phyloP scores from a whole-genome alignment of 1,140 invertebrate genomes.

The Physella acuta region DNA sequence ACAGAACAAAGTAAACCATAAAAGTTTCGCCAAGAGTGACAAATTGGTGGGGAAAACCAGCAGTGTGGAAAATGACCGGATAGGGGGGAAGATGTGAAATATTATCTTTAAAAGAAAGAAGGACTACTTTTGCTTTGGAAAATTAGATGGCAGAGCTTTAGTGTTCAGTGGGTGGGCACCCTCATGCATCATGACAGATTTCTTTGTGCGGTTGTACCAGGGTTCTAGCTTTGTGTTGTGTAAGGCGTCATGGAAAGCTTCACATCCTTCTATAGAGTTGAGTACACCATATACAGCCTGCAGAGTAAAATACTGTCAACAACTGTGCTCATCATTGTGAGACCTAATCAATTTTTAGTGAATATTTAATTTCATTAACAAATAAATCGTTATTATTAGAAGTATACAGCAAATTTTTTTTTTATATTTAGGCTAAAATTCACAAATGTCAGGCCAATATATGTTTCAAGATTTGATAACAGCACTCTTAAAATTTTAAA shows the following conservation, averaged over 20 bases:
- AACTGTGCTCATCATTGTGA: neutral
- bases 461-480: neutral
- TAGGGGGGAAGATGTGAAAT: too few relatives aligned
- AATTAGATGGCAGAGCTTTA: conserved; percentile 10
- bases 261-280: conserved; percentile 92
- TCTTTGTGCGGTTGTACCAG: conserved; percentile 64
- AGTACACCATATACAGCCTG: conserved; percentile 87
- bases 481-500: neutral
- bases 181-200: conserved; percentile 49
- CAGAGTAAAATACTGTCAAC: too few relatives aligned
- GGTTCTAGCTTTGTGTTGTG: conserved; percentile 70
- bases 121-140: neutral
- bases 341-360: too few relatives aligned
- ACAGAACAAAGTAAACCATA: too few relatives aligned
- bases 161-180: conserved; percentile 35
- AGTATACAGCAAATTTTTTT: neutral
- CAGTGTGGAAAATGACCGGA: too few relatives aligned
- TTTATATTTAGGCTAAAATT: neutral
- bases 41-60: too few relatives aligned
- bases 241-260: conserved; percentile 83
- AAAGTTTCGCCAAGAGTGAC: too few relatives aligned
- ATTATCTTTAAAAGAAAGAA: neutral
- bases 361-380: neutral
- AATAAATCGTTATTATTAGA: neutral
- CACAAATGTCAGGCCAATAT: neutral